Evolutionary conservation across 1,140 invertebrate genomes (phyloP).

Genomic region (Drosophila sproati): DNA sequence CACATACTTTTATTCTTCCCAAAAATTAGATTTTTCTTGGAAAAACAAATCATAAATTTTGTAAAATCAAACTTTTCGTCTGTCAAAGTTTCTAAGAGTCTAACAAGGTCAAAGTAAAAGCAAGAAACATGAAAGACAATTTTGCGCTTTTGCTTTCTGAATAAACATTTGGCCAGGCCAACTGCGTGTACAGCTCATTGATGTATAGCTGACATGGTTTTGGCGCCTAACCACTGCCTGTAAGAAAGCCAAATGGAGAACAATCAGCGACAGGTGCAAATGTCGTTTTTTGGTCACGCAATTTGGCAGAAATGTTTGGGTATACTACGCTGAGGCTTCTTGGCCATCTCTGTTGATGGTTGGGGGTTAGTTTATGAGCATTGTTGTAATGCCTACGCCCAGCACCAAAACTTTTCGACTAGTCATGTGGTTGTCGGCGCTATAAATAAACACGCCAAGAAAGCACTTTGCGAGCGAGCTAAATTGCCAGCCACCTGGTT

Average conservation of each 20-base stretch:
- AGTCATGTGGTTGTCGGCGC: constrained; percentile 44
- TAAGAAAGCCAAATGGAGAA: neutral
- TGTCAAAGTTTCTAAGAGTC: too few species aligned
- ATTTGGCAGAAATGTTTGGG: constrained; percentile 58
- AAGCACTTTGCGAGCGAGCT: constrained; percentile 12
- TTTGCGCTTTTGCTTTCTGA: constrained; percentile 9
- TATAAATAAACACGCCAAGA: constrained; percentile 31
- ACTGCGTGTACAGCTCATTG: constrained; percentile 39
- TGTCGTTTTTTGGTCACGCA: constrained; percentile 53
- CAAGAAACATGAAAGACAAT: constrained; percentile 10
- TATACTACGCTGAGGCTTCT: neutral
- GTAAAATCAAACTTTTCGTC: neutral
- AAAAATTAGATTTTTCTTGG: too few species aligned
- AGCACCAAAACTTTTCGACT: constrained; percentile 57
- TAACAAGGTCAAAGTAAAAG: neutral
- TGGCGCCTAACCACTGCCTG: neutral
- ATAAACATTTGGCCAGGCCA: constrained; percentile 10
- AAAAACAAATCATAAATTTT: neutral
- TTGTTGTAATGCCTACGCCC: constrained; percentile 38
- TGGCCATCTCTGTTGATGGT: constrained; percentile 18
- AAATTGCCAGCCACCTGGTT: neutral
- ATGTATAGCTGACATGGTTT: constrained; percentile 22
- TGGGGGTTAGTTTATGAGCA: constrained; percentile 23
- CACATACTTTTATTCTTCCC: too few species aligned
- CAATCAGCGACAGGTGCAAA: constrained; percentile 58